phyloP scores from a whole-genome alignment of 2,797 vertebrate species.

The Sebastes glaucus region DNA sequence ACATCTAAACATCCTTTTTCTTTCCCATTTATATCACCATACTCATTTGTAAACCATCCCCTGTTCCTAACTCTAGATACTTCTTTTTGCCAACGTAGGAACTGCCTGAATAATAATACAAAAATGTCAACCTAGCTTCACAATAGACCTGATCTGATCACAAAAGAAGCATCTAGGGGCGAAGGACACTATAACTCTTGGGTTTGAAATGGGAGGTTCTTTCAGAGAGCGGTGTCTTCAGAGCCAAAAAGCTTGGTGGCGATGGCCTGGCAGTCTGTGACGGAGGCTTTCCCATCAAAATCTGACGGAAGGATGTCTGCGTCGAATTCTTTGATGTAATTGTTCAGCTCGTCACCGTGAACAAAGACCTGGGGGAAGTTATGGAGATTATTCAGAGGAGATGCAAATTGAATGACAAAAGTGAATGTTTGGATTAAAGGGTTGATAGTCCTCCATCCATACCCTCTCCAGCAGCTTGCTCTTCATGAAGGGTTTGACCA shows the following conservation, averaged over 20 bases:
- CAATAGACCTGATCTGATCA: constrained; percentile 28
- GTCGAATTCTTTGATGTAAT: constrained; percentile 90
- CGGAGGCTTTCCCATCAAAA: constrained; percentile 90
- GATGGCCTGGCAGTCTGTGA: constrained; percentile 84
- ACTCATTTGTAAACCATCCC: constrained; percentile 11
- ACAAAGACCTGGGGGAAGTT: constrained; percentile 87
- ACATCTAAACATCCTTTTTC: constrained; percentile 46
- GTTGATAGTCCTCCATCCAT: background rate
- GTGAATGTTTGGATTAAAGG: background rate
- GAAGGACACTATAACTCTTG: constrained; percentile 25
- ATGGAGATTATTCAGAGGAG: background rate
- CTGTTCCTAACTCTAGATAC: constrained; percentile 45
- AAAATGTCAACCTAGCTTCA: constrained; percentile 31
- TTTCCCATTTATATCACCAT: background rate
- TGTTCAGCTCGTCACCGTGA: constrained; percentile 91
- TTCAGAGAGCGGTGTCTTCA: constrained; percentile 91
- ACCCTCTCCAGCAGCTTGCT: constrained; percentile 97
- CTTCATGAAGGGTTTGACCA: constrained; percentile 97
- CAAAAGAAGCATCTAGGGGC: constrained; percentile 25
- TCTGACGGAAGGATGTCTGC: constrained; percentile 89
- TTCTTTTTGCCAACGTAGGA: constrained; percentile 23
- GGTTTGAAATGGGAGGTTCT: background rate
- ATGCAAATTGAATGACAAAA: background rate
- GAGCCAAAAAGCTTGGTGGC: constrained; percentile 91
- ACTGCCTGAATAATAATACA: constrained; percentile 12